phyloP scores from a whole-genome alignment of 1,140 invertebrate genomes.

The Drosophila equinoxialis region DNA sequence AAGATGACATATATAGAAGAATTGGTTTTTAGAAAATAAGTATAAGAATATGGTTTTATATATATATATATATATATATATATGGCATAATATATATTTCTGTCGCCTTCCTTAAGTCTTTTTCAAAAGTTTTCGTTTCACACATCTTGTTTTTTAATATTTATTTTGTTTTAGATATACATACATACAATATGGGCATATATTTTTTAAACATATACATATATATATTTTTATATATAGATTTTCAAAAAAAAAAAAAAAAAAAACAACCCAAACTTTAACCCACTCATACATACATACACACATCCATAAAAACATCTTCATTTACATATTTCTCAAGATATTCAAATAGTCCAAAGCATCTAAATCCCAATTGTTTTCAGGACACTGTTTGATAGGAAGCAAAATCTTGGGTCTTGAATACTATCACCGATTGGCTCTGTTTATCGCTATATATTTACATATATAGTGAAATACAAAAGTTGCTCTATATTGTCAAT shows the following conservation, averaged over 20 bases:
- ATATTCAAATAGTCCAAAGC: too few species aligned
- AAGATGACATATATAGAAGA: conserved; percentile 29
- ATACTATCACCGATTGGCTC: too few species aligned
- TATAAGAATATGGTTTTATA: conserved; percentile 38
- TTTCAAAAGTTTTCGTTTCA: conserved; percentile 4
- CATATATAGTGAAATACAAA: too few species aligned
- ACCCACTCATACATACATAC: neutral
- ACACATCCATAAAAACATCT: neutral
- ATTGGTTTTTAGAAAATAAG: conserved; percentile 43
- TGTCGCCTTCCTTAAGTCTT: neutral
- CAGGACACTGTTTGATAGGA: too few species aligned
- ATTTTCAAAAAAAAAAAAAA: conserved; percentile 4
- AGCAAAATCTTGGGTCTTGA: too few species aligned
- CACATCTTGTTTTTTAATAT: neutral
- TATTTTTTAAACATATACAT: neutral
- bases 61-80: neutral
- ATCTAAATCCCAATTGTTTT: too few species aligned
- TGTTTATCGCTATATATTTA: too few species aligned
- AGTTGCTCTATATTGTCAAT: too few species aligned
- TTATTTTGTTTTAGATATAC: neutral
- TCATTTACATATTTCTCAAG: too few species aligned
- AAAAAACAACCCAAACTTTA: too few species aligned
- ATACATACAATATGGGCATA: conserved; percentile 5
- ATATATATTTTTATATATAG: neutral
- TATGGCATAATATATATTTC: conserved; percentile 28